Base-by-base conservation (phyloP, 2,888 invertebrate genomes). In the Epinotia ramella region DNA sequence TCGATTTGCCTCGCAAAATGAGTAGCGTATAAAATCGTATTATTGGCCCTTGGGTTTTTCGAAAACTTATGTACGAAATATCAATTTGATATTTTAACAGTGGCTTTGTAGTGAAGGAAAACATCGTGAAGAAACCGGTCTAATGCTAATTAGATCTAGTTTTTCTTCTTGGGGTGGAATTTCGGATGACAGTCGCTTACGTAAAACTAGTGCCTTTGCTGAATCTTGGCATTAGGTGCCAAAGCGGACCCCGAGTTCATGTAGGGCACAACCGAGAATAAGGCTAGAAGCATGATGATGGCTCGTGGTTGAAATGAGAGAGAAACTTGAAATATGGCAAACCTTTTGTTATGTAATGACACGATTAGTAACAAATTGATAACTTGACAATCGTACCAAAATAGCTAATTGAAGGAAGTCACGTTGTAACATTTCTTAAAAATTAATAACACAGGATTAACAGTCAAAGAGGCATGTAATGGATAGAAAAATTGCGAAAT, bases 401-500 rank as follows among this genome's bases (percentile, higher is more conserved):
- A 69, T 64, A 24, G 64, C 33, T 13, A 49, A 49, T 11, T 18
- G 56, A 68, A 28, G 12, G 16, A 16, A n/a, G 33, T n/a, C 9
- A 28, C 11, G 9, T 44, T 18, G 63, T 64, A 59, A 74, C 72
- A 46, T 49, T 59, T 44, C 3, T 57, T 20, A 16, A 11, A 11
- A 40, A 53, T 65, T 64, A 66, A 71, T 20, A 24, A 59, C 66
- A 73, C n/a, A 24, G 28, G 57, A 62, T 64, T 40, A n/a, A 77
- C 81, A 77, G 76, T 80, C 77, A 79, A 82, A 82, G 80, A 77
- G n/a, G 20, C 53, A 53, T 16, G 24, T 80, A 82, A 85, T 24
- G 24, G 59, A 69, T 56, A 56, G 18, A 44, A 56, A 86, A 89
- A 87, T 83, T 82, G 83, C 83, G 77, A 88, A 89, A 91, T 91